These are phyloP conservation scores for Apistogramma diplotaenia DNA, from an alignment of 2,113 vertebrate genomes.

Conservation along the genomic window DNA sequence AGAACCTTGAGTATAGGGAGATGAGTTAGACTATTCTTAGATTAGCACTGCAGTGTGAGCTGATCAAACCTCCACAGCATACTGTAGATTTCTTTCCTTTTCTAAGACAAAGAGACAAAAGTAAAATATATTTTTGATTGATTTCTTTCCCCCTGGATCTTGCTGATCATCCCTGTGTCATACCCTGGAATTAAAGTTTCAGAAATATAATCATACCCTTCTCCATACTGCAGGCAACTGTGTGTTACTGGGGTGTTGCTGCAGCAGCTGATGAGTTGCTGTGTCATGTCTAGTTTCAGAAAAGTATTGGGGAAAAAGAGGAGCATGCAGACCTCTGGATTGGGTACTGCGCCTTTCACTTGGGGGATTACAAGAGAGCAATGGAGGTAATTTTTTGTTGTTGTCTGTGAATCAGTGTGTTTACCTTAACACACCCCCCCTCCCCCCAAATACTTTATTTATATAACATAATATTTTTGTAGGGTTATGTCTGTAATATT, in stretches of 20 bases:
- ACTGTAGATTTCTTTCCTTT: not conserved
- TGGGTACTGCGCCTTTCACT: conserved; percentile 91
- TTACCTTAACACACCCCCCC: not conserved
- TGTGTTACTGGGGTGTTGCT: not conserved
- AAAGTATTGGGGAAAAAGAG: conserved; percentile 84
- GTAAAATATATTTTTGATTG: not conserved
- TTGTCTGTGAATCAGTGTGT: not conserved
- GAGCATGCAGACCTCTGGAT: conserved; percentile 88
- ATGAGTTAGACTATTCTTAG: not conserved
- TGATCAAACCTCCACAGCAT: not conserved
- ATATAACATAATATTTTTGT: not conserved
- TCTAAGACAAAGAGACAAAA: not conserved
- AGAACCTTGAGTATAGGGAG: not conserved
- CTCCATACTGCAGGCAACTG: not conserved
- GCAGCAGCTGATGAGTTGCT: conserved; percentile 12
- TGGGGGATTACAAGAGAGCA: conserved; percentile 92
- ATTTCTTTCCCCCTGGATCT: not conserved
- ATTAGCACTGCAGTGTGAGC: not conserved
- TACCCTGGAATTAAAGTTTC: not conserved
- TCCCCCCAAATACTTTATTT: not conserved
- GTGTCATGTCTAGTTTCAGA: conserved; percentile 84
- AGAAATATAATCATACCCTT: not conserved
- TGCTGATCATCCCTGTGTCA: not conserved
- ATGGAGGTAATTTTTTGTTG: conserved; percentile 82
- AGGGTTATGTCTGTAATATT: not conserved